phyloP scores from a whole-genome alignment of 2,888 invertebrate genomes.

The Leptothorax acervorum region DNA sequence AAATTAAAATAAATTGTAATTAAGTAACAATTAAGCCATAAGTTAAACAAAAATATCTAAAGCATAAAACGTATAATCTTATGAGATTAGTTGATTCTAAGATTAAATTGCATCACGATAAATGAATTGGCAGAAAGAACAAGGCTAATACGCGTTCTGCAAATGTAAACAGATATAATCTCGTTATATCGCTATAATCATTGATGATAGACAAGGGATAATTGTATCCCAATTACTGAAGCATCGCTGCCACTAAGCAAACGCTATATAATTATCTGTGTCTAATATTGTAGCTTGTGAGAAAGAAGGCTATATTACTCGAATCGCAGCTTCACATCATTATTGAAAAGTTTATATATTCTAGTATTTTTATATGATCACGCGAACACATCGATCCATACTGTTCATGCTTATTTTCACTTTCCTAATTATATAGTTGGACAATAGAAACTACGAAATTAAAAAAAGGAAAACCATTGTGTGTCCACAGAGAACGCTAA shows the following conservation, averaged over 20 bases:
- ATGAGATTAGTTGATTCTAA: background rate
- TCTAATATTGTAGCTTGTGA: background rate
- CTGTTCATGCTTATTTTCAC: background rate
- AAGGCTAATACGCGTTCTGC: background rate
- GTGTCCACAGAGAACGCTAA: background rate
- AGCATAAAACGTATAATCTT: background rate
- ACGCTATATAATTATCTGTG: background rate
- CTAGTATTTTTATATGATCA: background rate
- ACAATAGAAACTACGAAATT: constrained; percentile 21
- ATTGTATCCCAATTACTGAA: background rate
- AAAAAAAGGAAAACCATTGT: constrained; percentile 21
- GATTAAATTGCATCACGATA: background rate
- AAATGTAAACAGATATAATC: background rate
- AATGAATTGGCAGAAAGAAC: background rate
- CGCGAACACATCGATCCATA: background rate
- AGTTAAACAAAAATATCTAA: background rate
- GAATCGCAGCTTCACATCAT: background rate
- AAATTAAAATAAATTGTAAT: background rate
- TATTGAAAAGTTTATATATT: background rate
- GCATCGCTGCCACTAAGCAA: background rate
- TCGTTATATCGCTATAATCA: background rate
- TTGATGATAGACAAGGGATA: background rate
- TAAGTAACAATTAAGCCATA: background rate
- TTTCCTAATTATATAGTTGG: background rate
- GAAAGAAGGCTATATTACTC: background rate